These are phyloP conservation scores for Cecropterus lyciades DNA, from an alignment of 1,140 invertebrate species.

Conservation along the genomic window DNA sequence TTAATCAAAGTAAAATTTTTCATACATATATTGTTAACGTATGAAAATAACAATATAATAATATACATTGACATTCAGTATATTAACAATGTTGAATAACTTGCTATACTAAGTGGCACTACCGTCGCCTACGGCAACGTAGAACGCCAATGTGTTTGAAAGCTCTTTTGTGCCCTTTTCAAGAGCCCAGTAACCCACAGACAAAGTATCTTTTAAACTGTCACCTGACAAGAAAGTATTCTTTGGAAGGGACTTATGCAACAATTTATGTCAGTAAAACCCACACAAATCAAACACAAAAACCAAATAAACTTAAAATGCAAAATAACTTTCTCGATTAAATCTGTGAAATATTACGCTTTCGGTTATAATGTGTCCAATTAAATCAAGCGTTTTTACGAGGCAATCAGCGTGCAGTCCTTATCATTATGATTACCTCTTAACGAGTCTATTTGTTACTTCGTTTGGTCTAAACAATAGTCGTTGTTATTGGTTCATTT, in stretches of 20 bases:
- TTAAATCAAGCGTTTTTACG: background rate
- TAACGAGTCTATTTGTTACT: background rate
- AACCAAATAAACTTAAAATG: background rate
- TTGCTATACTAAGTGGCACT: background rate
- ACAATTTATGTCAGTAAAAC: background rate
- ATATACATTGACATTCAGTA: no score
- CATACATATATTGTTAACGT: no score
- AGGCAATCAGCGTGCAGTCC: background rate
- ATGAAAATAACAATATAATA: no score
- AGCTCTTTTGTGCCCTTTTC: background rate
- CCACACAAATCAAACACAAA: background rate
- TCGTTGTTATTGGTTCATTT: slow-evolving; percentile 9
- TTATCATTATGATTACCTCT: background rate
- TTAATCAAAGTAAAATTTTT: no score
- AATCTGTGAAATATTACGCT: background rate
- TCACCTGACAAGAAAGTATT: background rate
- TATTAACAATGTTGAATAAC: background rate
- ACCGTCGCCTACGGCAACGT: background rate
- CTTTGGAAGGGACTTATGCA: background rate
- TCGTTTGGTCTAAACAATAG: slow-evolving; percentile 16
- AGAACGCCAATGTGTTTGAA: background rate
- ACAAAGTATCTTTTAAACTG: background rate
- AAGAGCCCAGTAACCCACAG: background rate
- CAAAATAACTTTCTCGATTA: background rate
- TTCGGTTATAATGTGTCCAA: background rate